Base-by-base conservation (phyloP, 2,797 vertebrate species). In the Enteromius unitaeniatus region DNA sequence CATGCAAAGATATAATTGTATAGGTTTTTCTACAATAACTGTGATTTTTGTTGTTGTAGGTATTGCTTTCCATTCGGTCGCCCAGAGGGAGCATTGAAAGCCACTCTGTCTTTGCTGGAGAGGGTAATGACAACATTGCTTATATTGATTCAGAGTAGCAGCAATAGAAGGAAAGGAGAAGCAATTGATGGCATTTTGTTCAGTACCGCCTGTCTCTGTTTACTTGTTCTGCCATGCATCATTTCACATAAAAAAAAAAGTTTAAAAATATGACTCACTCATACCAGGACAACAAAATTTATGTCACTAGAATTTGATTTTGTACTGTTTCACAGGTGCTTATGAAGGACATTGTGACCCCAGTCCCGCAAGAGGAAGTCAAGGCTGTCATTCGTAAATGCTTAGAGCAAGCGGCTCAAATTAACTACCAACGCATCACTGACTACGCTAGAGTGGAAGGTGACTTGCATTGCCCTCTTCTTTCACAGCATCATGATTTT, bases 311-410 rank as follows among this genome's bases (percentile, higher is more conserved):
- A 65, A 34, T 21, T 31, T 1, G 19, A 26, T 13, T 78, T 76
- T 58, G 7, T 84, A 83, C 53, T 86, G 58, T 74, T 87, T 72
- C 79, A 51, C 79, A 96, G 95, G 95, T 96, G 82, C 95, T 99
- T 92, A 99, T 99, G 98, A 99, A 99, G 94, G 98, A 99, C 93
- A 99, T 99, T 87, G 98, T 98, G 92, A 99, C 98, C 87, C 98
- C 97, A 2, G 98, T 99, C 88, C 97, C 98, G 87, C 97, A 97
- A 93, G 98, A 99, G 85, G 98, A 99, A 90, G 98, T 99, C 88
- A 99, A 99, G 96, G 95, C 96, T 88, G 98, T 99, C 82, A 99
- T 99, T 92, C 98, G 98, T 92, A 99, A 99, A 97, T 98, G 97
- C 94, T 94, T 99, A 94, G 98, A 99, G 92, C 97, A 99, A 94